phyloP scores from a whole-genome alignment of 1,140 invertebrate species.

The Pseudoatta argentina region DNA sequence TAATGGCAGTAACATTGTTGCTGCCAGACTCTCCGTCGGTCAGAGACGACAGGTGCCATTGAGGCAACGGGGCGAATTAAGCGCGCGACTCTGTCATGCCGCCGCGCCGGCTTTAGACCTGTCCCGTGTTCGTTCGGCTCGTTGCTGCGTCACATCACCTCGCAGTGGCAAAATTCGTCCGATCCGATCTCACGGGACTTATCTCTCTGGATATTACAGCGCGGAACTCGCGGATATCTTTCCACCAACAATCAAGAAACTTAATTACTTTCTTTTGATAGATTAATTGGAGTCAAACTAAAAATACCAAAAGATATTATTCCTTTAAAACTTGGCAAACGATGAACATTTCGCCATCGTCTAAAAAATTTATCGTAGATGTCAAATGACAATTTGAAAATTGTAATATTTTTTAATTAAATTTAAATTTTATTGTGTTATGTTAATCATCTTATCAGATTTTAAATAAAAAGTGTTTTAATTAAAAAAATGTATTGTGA shows the following conservation, averaged over 20 bases:
- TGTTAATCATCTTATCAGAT: not conserved
- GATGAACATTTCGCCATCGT: not conserved
- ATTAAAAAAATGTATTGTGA: not conserved
- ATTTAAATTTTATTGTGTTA: slow-evolving; percentile 2
- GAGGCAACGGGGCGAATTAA: slow-evolving; percentile 42
- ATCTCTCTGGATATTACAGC: not conserved
- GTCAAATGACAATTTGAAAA: not conserved
- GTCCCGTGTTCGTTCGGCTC: not conserved
- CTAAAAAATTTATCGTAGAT: not conserved
- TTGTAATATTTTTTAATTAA: not conserved
- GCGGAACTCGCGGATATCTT: not conserved
- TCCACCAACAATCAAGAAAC: not conserved
- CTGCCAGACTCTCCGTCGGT: slow-evolving; percentile 14
- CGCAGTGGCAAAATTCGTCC: slow-evolving; percentile 18
- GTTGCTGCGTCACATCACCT: not conserved
- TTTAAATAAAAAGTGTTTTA: no score
- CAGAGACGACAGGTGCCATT: slow-evolving; percentile 55
- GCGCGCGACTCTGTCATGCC: not conserved
- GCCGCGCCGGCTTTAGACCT: slow-evolving; percentile 1
- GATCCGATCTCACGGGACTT: slow-evolving; percentile 5
- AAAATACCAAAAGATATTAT: not conserved
- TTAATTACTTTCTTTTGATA: not conserved
- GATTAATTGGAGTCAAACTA: not conserved
- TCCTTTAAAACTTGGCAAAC: not conserved
- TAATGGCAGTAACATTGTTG: slow-evolving; percentile 49